Evolutionary conservation across 2,797 vertebrate genomes (phyloP), one percentile per base, ranked within the genome.

Genomic region (Podargus strigoides): DNA sequence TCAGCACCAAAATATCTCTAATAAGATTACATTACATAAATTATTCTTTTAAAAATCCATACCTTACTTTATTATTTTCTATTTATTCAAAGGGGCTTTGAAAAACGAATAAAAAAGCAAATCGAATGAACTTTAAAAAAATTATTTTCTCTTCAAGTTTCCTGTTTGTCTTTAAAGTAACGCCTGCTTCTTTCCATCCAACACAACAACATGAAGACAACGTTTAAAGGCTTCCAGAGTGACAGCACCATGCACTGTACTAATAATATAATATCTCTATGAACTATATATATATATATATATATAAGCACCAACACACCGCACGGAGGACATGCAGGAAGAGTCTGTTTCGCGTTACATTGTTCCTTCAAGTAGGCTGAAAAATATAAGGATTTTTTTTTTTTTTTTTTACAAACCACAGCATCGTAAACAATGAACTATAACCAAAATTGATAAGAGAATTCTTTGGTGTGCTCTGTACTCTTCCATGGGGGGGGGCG

Each of bases 391-490:
- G 84, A 23, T 88, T 93, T 86, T 91, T 83, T 68, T 78, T 95
- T 62, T 86, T 91, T 97, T 94, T 97, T 97, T 98, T 74, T 98
- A 98, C 98, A 99, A 98, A 98, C 97, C 97, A 98, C 98, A 97
- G 97, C 90, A 93, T 97, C 97, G 98, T 98, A 98, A 98, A 97
- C 97, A 98, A 98, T 97, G 98, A 98, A 96, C 97, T 98, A 98
- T 98, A 98, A 99, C 98, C 98, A 98, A 98, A 99, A 99, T 98
- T 98, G 98, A 98, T 98, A 98, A 98, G 98, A 98, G 97, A 98
- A 98, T 98, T 99, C 99, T 99, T 99, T 99, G 99, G 99, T 99
- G 99, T 99, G 98, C 83, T 99, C 98, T 98, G 98, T 98, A 98
- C 98, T 98, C 95, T 98, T 98, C 97, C n/a, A n/a, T n/a, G n/a